Base-by-base conservation (phyloP, 2,888 invertebrate genomes). In the Aphodius sticticus region DNA sequence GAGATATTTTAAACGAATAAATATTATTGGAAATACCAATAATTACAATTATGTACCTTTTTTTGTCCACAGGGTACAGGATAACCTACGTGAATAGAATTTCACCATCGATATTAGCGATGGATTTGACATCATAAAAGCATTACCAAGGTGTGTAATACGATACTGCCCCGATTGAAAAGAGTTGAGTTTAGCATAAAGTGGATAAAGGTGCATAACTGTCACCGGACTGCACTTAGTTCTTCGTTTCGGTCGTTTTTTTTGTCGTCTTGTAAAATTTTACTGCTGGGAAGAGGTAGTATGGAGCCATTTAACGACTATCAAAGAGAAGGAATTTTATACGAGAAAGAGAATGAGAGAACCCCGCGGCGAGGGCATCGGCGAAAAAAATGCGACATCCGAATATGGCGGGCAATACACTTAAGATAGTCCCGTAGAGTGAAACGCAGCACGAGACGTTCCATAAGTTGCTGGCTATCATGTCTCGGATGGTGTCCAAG, bases 401-500 rank as follows among this genome's bases (percentile, higher is more conserved):
- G 37, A 74, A 37, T 74, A 74, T 74, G 74, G 74, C 74, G 74
- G 36, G 35, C 74, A 74, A 74, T 74, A 74, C 74, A 74, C 74
- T 74, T 74, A 74, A 74, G 74, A 74, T 74, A 74, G 74, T n/a
- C n/a, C 37, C 37, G 69, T 38, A 35, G 79, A 76, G 74, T 74
- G 72, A 71, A 69, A 77, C 72, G 76, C 76, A 76, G 69, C 69
- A 76, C 76, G 77, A 76, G 75, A 76, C 69, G 70, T 78, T 80
- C 77, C 71, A 76, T 80, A 70, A 70, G 75, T 77, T 16, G 71
- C 16, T 77, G 76, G 75, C 76, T 77, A 80, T 78, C 78, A 78
- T 76, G 77, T 26, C 74, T 74, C 80, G 78, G 78, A 76, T 83
- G 86, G 84, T 87, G 87, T 87, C 88, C 85, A 83, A 84, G 86